These are phyloP conservation scores for Scaptomyza tumidula DNA, from an alignment of 2,888 invertebrate species.

Conservation along the genomic window DNA sequence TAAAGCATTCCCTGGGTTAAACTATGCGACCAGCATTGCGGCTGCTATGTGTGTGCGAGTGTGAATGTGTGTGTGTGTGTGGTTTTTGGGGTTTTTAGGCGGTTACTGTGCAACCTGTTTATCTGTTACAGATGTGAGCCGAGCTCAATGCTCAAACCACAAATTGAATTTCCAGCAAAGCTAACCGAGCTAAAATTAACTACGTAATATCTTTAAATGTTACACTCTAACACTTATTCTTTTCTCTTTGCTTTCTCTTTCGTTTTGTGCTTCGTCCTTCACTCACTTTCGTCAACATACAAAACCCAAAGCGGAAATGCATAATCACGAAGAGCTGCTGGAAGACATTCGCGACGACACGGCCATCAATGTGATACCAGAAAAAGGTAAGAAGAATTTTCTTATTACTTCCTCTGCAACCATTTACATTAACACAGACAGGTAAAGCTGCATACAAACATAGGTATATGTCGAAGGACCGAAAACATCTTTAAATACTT, in stretches of 20 bases:
- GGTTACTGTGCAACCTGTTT: slow-evolving; percentile 45
- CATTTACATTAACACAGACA: slow-evolving; percentile 1
- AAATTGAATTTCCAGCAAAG: slow-evolving; percentile 68
- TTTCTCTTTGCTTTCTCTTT: not conserved
- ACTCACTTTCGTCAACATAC: slow-evolving; percentile 6
- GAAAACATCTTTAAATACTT: not conserved
- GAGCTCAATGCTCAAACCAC: slow-evolving; percentile 40
- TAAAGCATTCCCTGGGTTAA: slow-evolving; percentile 5
- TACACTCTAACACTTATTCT: slow-evolving; percentile 36
- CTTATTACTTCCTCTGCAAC: slow-evolving; percentile 3
- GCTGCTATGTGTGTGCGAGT: slow-evolving; percentile 11
- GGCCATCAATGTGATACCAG: slow-evolving; percentile 83
- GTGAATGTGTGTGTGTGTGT: slow-evolving; percentile 14
- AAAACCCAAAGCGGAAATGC: slow-evolving; percentile 76
- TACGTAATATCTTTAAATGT: slow-evolving; percentile 46
- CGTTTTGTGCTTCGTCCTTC: not conserved
- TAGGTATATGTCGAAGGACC: not conserved
- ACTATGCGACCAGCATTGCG: slow-evolving; percentile 19
- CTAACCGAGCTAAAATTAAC: slow-evolving; percentile 60
- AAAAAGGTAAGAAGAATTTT: slow-evolving; percentile 81
- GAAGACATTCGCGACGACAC: slow-evolving; percentile 84
- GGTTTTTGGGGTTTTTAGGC: slow-evolving; percentile 27
- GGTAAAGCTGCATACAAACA: not conserved
- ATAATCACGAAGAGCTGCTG: slow-evolving; percentile 84
- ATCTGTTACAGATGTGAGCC: slow-evolving; percentile 34